Percentiles rank a stretch among this genome's conserved stretches.
phyloP scores from a whole-genome alignment of 2,888 invertebrate genomes.

The Lasioglossum oenotherae region DNA sequence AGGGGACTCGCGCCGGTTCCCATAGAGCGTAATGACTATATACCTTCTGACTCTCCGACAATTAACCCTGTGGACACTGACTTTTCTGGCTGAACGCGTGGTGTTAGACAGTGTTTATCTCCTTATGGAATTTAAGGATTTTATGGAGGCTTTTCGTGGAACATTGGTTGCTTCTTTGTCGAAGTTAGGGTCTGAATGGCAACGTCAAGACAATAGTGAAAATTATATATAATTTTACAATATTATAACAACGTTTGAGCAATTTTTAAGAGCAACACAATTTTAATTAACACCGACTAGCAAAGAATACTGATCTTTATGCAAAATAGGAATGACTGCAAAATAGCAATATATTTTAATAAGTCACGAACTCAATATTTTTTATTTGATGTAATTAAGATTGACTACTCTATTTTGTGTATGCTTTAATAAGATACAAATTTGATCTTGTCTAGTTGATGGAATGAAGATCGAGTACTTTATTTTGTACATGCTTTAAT shows the following conservation, averaged over 20 bases:
- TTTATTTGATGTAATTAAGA: no score
- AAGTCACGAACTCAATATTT: no score
- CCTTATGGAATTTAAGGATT: neutral
- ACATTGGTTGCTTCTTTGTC: neutral
- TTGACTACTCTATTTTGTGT: no score
- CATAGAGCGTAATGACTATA: neutral
- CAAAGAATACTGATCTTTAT: no score
- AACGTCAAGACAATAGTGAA: neutral
- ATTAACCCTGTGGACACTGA: neutral
- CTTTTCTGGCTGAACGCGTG: neutral
- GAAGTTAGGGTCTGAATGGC: neutral
- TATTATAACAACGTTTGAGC: neutral
- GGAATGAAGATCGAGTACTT: no score
- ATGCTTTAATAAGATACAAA: no score
- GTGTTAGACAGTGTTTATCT: neutral
- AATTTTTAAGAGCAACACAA: neutral
- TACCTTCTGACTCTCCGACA: neutral
- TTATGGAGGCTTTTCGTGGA: neutral
- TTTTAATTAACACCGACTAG: neutral
- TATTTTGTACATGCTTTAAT: no score
- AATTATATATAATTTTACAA: neutral
- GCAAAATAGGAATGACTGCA: no score
- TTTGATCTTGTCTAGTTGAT: no score
- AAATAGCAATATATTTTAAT: no score
- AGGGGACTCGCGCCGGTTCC: neutral